Conservation (phyloP, 2,888 invertebrate genomes). For the Actias luna region DNA sequence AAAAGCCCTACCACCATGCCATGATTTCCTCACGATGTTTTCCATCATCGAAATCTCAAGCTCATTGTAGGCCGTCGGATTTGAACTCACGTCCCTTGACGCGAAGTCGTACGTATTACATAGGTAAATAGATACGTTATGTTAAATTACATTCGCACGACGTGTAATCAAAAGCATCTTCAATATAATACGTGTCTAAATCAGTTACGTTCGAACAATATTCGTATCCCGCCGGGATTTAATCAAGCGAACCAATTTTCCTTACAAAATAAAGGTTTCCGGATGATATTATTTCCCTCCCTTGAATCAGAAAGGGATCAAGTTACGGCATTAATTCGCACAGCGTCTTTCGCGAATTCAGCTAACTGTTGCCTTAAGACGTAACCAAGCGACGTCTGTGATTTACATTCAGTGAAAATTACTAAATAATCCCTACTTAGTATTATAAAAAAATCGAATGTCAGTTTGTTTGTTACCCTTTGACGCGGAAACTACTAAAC, state of each 20-base stretch:
- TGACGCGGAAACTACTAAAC: too few relatives aligned
- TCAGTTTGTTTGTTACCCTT: not conserved
- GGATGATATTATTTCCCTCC: not conserved
- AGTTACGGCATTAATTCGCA: not conserved
- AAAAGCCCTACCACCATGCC: too few relatives aligned
- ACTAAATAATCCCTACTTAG: not conserved
- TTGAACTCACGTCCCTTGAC: too few relatives aligned
- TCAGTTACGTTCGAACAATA: not conserved
- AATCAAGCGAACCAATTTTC: conserved; percentile 9
- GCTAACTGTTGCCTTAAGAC: not conserved
- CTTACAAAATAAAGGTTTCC: conserved; percentile 4
- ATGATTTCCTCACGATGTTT: too few relatives aligned
- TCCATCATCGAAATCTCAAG: too few relatives aligned
- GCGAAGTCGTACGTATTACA: too few relatives aligned
- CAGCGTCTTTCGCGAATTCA: not conserved
- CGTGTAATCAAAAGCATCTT: not conserved
- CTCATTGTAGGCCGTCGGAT: too few relatives aligned
- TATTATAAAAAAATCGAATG: not conserved
- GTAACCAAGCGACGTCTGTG: not conserved
- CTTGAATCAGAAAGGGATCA: not conserved
- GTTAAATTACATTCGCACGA: not conserved
- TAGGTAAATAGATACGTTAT: not conserved
- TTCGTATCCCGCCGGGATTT: conserved; percentile 1
- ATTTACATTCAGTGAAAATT: not conserved
- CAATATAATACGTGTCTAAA: conserved; percentile 5